Base-by-base conservation (phyloP, 2,113 vertebrate species). In the Hippoglossus stenolepis region DNA sequence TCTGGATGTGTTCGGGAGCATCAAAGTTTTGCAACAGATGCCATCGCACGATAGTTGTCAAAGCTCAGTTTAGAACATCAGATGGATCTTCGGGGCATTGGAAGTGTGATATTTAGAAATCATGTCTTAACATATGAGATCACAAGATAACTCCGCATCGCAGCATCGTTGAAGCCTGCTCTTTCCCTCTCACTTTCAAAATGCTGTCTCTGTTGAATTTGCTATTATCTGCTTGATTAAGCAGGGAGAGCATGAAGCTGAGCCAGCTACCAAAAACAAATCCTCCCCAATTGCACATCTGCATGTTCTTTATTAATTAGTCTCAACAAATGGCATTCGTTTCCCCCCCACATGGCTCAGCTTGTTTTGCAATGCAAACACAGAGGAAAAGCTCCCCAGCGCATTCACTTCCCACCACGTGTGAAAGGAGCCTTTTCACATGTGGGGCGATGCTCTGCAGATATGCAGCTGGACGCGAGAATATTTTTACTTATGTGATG, bases 231-330 rank as follows among this genome's bases (percentile, higher is more conserved):
- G 87, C 86, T 87, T 90, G 90, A 93, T 91, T 90, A 85, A 82
- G 84, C 89, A 82, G 61, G 35, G 76, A 77, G 85, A 87, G 72
- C 73, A 69, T 79, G 86, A 86, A 68, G 83, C 85, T 65, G 64
- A 76, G 71, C 68, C 76, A 73, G 72, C 75, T 70, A 74, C 77
- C 70, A 74, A 85, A 90, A 88, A 88, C 81, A 88, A 90, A 85
- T 85, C 84, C 86, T 77, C 80, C 88, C 75, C 80, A 85, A 83
- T 72, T 82, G 89, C 90, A 91, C 92, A 93, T 93, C 88, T 92
- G 91, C 88, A 92, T 90, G 80, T 84, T 90, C 88, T 84, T 89
- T 87, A 93, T 93, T 93, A 90, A 93, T 94, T 93, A 93, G 90
- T 91, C 85, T 80, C 88, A 90, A 90, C 90, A 93, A 93, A 93